A percentile compares a stretch with the other conserved stretches of the same genome.
phyloP scores from a whole-genome alignment of 1,140 invertebrate genomes.

The Tetranychus cinnabarinus region DNA sequence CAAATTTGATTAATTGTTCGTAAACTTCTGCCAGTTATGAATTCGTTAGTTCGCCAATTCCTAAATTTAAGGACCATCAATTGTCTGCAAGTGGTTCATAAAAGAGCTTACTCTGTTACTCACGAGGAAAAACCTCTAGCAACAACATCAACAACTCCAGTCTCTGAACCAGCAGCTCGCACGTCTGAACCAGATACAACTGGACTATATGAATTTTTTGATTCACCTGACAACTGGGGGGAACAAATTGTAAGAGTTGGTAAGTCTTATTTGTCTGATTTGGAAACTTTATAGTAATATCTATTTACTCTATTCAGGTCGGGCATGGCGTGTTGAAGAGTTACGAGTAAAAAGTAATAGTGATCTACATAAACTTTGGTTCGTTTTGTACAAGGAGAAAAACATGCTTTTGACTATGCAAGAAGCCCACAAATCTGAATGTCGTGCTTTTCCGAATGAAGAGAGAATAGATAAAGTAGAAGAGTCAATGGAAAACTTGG shows the following conservation, averaged over 20 bases:
- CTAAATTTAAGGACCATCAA: too few relatives aligned
- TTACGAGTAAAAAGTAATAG: slow-evolving; percentile 78
- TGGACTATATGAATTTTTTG: slow-evolving; percentile 67
- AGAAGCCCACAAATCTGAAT: slow-evolving; percentile 41
- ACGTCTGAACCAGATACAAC: neutral
- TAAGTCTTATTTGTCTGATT: slow-evolving; percentile 7
- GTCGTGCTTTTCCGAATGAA: slow-evolving; percentile 62
- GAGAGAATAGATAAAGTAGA: slow-evolving; percentile 83
- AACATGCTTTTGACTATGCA: slow-evolving; percentile 97
- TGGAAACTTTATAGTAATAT: too few relatives aligned
- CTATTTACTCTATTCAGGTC: slow-evolving; percentile 23
- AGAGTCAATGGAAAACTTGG: slow-evolving; percentile 85
- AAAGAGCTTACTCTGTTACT: too few relatives aligned
- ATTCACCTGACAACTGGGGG: slow-evolving; percentile 61
- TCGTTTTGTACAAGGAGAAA: slow-evolving; percentile 73
- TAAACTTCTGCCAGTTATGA: too few relatives aligned
- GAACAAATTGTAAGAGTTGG: slow-evolving; percentile 46
- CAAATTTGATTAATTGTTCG: too few relatives aligned
- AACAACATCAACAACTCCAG: too few relatives aligned
- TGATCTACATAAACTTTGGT: slow-evolving; percentile 96
- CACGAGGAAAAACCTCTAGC: too few relatives aligned
- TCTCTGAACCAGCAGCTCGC: too few relatives aligned
- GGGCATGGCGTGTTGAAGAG: slow-evolving; percentile 73
- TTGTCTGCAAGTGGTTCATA: too few relatives aligned
- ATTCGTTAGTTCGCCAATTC: too few relatives aligned